Evolutionary conservation across 2,113 vertebrate genomes (phyloP), one percentile per base, ranked within the genome.

Genomic region (Trichomycterus rosablanca): DNA sequence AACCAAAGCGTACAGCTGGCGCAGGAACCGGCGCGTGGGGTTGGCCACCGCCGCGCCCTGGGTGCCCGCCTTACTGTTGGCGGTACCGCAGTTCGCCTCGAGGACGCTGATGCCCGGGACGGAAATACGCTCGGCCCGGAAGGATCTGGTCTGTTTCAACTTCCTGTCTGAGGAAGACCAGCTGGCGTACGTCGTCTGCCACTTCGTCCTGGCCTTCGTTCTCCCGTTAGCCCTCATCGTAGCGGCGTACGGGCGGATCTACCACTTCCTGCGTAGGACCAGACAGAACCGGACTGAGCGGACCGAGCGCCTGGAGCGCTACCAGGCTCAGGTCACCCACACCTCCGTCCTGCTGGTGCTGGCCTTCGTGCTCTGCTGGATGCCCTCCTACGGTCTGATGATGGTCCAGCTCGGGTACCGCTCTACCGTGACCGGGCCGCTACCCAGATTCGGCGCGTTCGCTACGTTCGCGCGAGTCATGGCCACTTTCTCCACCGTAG

Each of bases 351-450:
- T 86, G 74, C 70, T 88, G 63, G 87, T 88, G 54, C 40, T 89
- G 63, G 81, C 81, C 7, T 88, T 89, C 8, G 68, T 85, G 2
- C 4, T 86, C 10, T 87, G 86, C 76, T 87, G 88, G 87, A 57
- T 88, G 73, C 88, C 87, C 0, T 87, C 88, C 15, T 88, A 89
- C 0, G 68, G 72, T 16, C 74, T 86, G 23, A 84, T 78, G 1
- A 58, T 88, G 48, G 74, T 72, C 26, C 74, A 83, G 43, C 60
- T 88, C 37, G 66, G 18, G 0, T 30, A 63, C 7, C 14, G 59
- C 0, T 45, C 28, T 35, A 63, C 71, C 0, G 79, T 48, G 6
- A 76, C 66, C 0, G 81, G 76, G 1, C 22, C 58, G 7, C 75
- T 77, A 1, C 81, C 80, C 0, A 70, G 73, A 5, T 80, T 81